Percentiles rank a stretch among this genome's conserved stretches.
These are phyloP conservation scores for Hypselothyrea guttata DNA, from an alignment of 2,888 invertebrate species.

Conservation along the genomic window DNA sequence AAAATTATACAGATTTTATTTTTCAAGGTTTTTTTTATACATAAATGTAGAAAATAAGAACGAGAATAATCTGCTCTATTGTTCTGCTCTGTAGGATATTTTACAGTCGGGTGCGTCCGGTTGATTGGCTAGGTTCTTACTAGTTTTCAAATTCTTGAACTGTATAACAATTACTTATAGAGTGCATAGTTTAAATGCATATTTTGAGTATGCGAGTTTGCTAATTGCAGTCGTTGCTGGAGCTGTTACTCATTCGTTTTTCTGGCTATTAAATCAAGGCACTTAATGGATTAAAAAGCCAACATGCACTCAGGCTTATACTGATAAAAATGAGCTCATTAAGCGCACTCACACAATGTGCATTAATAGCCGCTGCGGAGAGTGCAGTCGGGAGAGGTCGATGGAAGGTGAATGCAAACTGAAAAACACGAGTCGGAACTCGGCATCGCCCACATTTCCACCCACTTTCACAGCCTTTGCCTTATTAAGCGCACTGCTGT, in stretches of 20 bases:
- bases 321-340: conserved; percentile 24
- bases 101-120: too few relatives aligned
- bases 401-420: conserved; percentile 19
- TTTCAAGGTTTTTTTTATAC: too few relatives aligned
- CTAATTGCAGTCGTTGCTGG: not conserved
- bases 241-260: too few relatives aligned
- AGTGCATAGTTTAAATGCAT: too few relatives aligned
- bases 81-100: too few relatives aligned
- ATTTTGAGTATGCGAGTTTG: too few relatives aligned
- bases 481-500: conserved; percentile 30
- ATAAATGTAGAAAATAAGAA: too few relatives aligned
- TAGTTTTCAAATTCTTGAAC: too few relatives aligned
- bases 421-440: conserved; percentile 44
- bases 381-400: conserved; percentile 6
- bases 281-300: conserved; percentile 53
- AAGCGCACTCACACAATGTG: conserved; percentile 12
- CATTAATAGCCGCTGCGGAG: conserved; percentile 19
- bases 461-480: conserved; percentile 11
- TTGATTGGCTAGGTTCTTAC: too few relatives aligned
- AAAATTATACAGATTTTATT: too few relatives aligned
- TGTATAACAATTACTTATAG: too few relatives aligned
- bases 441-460: conserved; percentile 21
- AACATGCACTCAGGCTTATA: conserved; percentile 4
- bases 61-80: too few relatives aligned
- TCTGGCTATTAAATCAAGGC: conserved; percentile 22